Percentiles rank a stretch among this genome's conserved stretches.
These are phyloP conservation scores for Xylophagus ater DNA, from an alignment of 2,888 invertebrate species.

Conservation along the genomic window DNA sequence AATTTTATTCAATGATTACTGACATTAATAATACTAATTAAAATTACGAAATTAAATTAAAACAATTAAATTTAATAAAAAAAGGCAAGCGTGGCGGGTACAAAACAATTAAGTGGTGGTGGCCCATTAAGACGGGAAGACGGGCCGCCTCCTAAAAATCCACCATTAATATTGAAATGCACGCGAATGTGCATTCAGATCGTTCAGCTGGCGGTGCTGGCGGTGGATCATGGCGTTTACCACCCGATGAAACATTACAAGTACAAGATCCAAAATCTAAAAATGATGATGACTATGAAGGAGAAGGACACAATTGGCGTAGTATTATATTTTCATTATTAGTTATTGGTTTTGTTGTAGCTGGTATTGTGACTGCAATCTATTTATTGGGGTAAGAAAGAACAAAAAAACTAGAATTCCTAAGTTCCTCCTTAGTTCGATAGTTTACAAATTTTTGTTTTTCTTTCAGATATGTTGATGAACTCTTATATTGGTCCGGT, in stretches of 20 bases:
- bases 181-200: constrained; percentile 80
- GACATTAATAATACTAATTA: too few species aligned
- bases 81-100: constrained; percentile 49
- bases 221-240: constrained; percentile 73
- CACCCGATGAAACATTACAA: constrained; percentile 84
- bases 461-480: constrained; percentile 64
- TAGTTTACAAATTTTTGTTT: neutral
- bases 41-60: too few species aligned
- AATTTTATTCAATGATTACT: constrained; percentile 17
- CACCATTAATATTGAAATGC: constrained; percentile 46
- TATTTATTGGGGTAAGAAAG: constrained; percentile 65
- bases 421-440: too few species aligned
- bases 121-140: constrained; percentile 25
- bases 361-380: constrained; percentile 79
- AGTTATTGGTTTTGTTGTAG: constrained; percentile 77
- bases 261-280: constrained; percentile 81
- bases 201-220: constrained; percentile 56
- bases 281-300: constrained; percentile 63
- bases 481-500: constrained; percentile 79
- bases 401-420: neutral
- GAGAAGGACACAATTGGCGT: constrained; percentile 80
- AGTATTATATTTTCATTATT: constrained; percentile 77
- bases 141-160: constrained; percentile 39
- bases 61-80: constrained; percentile 23
- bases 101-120: constrained; percentile 24